Evolutionary conservation across 2,113 vertebrate genomes (phyloP).

Genomic region (Phocoena sinus): DNA sequence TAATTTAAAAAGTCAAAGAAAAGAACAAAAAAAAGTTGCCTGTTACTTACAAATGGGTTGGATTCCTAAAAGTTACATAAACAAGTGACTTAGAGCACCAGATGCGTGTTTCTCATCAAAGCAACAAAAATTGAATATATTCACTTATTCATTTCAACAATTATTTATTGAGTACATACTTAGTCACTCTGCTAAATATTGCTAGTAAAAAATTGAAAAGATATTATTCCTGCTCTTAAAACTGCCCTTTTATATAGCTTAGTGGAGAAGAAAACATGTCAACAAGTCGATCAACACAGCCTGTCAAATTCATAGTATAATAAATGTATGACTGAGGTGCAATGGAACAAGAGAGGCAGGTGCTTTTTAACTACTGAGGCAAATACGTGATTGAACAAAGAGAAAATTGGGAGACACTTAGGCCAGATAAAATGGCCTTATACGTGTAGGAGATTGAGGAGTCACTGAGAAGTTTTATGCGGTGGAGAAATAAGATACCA

Average conservation of each 20-base stretch:
- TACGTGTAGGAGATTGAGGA: not conserved
- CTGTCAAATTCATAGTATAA: not conserved
- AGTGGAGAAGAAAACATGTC: not conserved
- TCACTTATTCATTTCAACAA: not conserved
- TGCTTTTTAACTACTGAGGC: not conserved
- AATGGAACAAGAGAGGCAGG: not conserved
- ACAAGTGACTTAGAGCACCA: not conserved
- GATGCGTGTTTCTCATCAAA: not conserved
- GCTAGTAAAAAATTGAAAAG: not conserved
- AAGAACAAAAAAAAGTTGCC: not conserved
- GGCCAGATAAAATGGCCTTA: rapidly evolving
- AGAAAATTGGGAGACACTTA: not conserved
- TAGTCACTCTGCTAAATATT: not conserved
- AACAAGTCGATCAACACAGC: not conserved
- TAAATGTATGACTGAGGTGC: not conserved
- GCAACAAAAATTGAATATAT: not conserved
- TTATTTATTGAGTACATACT: not conserved
- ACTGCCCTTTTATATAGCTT: not conserved
- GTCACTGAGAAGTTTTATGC: not conserved
- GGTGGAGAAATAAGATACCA: not conserved
- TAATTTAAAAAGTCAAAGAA: slow-evolving; percentile 36
- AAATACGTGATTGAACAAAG: not conserved
- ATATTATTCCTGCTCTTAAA: not conserved
- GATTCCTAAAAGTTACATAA: not conserved
- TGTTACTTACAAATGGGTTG: not conserved